phyloP scores from a whole-genome alignment of 53 echinoderm and acorn worm genomes.

The Henricia sp. region DNA sequence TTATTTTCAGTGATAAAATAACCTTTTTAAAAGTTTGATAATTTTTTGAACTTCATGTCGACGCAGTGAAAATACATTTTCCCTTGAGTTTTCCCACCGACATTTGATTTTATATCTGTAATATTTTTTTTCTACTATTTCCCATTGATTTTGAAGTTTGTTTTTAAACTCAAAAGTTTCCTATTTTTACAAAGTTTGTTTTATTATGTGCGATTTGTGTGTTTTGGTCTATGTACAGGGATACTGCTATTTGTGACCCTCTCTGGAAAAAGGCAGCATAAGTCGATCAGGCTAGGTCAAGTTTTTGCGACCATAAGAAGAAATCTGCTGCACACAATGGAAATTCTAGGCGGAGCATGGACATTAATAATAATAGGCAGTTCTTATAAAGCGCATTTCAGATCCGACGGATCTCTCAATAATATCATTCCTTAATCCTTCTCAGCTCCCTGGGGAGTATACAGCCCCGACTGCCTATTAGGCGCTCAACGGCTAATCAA shows the following conservation, averaged over 20 bases:
- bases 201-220: background rate
- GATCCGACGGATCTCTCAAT: too few relatives aligned
- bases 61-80: background rate
- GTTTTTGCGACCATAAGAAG: too few relatives aligned
- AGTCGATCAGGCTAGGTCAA: too few relatives aligned
- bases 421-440: too few relatives aligned
- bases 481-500: too few relatives aligned
- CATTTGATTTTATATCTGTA: background rate
- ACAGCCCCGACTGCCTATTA: too few relatives aligned
- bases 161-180: background rate
- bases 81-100: background rate
- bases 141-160: background rate
- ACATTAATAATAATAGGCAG: too few relatives aligned
- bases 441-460: too few relatives aligned
- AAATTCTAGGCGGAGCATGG: too few relatives aligned
- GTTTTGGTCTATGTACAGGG: slow-evolving; percentile 3
- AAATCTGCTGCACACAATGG: too few relatives aligned
- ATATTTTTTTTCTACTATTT: background rate
- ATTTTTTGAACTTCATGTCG: background rate
- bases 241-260: background rate
- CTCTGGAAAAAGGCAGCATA: too few relatives aligned
- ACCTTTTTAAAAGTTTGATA: background rate
- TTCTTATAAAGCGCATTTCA: too few relatives aligned
- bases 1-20: background rate
- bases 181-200: slow-evolving; percentile 13